phyloP scores from a whole-genome alignment of 2,113 vertebrate species.

The Calidris pygmaea region DNA sequence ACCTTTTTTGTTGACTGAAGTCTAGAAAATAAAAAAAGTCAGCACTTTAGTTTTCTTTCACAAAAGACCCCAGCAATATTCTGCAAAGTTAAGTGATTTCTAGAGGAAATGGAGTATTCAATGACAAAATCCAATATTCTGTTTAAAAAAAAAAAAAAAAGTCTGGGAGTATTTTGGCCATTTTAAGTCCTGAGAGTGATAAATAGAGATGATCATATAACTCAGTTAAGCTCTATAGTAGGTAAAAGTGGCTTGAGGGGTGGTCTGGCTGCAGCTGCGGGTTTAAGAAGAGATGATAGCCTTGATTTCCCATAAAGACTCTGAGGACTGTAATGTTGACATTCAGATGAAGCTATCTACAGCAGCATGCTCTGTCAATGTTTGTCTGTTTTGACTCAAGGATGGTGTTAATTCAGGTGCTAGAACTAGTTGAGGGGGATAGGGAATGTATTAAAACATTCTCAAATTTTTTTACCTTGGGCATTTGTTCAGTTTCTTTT shows the following conservation, averaged over 20 bases:
- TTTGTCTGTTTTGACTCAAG: not conserved
- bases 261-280: not conserved
- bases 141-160: not conserved
- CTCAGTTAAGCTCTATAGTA: not conserved
- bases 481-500: not conserved
- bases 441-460: not conserved
- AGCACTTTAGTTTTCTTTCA: not conserved
- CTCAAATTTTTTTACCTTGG: not conserved
- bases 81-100: not conserved
- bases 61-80: rapidly evolving
- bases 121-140: not conserved
- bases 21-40: not conserved
- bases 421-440: not conserved
- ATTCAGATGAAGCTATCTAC: not conserved
- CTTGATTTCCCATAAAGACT: not conserved
- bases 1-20: not conserved
- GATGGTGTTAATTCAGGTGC: not conserved
- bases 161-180: not conserved
- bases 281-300: not conserved
- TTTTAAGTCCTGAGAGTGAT: not conserved
- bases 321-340: not conserved
- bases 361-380: not conserved
- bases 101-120: not conserved
- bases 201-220: not conserved
- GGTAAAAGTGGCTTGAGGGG: not conserved